A percentile compares a stretch with the other conserved stretches of the same genome.
These are phyloP conservation scores for Trichosurus vulpecula DNA, from an alignment of 2,797 vertebrate species.

Conservation along the genomic window DNA sequence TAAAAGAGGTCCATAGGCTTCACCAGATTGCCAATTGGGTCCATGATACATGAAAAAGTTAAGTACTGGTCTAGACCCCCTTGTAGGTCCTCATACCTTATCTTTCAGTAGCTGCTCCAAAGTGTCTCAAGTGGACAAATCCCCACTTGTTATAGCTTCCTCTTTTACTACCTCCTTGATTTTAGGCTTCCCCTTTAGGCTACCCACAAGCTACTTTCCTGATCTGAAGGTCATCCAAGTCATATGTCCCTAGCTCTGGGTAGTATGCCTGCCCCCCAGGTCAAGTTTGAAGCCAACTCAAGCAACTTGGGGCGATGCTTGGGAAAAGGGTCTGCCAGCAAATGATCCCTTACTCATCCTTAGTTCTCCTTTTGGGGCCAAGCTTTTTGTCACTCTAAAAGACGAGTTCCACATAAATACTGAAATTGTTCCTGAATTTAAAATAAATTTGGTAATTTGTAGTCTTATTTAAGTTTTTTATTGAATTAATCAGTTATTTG, in stretches of 20 bases:
- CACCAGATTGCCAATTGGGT: neutral
- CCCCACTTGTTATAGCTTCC: neutral
- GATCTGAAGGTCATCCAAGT: neutral
- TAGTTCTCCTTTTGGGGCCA: neutral
- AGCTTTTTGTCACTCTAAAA: neutral
- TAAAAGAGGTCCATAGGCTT: neutral
- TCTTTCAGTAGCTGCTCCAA: neutral
- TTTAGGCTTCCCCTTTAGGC: neutral
- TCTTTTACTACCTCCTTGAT: neutral
- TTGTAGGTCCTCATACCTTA: neutral
- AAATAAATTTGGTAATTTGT: neutral
- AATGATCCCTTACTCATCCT: neutral
- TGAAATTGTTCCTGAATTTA: neutral
- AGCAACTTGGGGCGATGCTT: neutral
- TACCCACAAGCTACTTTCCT: neutral
- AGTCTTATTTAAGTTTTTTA: neutral
- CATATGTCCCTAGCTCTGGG: neutral
- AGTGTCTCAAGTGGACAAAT: neutral
- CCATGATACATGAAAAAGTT: neutral
- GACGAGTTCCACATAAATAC: neutral
- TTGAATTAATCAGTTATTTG: neutral
- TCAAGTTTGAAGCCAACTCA: neutral
- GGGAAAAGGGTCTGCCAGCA: neutral
- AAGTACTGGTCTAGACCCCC: neutral
- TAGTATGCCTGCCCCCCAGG: neutral